A percentile compares a stretch with the other conserved stretches of the same genome.
phyloP scores from a whole-genome alignment of 2,888 invertebrate genomes.

The Gandaritis pyraliata region DNA sequence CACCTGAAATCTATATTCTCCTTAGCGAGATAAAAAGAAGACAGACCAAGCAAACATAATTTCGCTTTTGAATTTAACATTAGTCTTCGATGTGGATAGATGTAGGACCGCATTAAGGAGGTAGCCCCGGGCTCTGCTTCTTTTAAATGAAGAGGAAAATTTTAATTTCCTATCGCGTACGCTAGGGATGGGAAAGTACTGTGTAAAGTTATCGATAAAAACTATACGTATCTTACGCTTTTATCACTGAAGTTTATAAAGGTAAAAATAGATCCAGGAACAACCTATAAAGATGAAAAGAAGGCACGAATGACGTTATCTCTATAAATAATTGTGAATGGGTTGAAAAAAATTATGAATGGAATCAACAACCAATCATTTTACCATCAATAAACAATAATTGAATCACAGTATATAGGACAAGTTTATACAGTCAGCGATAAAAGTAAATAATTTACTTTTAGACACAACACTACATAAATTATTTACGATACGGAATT shows the following conservation, averaged over 20 bases:
- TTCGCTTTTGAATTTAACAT: slow-evolving; percentile 23
- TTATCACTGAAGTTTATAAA: too few species aligned
- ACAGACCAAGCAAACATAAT: slow-evolving; percentile 25
- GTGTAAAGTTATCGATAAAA: slow-evolving; percentile 42
- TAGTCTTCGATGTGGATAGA: slow-evolving; percentile 56
- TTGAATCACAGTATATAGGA: slow-evolving; percentile 72
- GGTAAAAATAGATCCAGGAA: too few species aligned
- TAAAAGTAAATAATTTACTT: not conserved
- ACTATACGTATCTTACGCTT: too few species aligned
- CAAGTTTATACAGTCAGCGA: slow-evolving; percentile 49
- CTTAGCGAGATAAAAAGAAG: slow-evolving; percentile 1
- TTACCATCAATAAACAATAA: slow-evolving; percentile 71
- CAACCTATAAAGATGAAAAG: too few species aligned
- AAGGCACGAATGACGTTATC: too few species aligned
- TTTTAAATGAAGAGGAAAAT: slow-evolving; percentile 85
- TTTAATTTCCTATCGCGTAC: slow-evolving; percentile 84
- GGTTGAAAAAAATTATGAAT: slow-evolving; percentile 34
- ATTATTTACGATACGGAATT: too few species aligned
- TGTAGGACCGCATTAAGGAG: slow-evolving; percentile 79
- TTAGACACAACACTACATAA: too few species aligned
- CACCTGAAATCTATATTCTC: not conserved
- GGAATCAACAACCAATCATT: slow-evolving; percentile 55
- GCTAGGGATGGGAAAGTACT: slow-evolving; percentile 57
- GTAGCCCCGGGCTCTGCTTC: slow-evolving; percentile 79
- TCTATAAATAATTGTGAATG: slow-evolving; percentile 1